Evolutionary conservation across 2,797 vertebrate genomes (phyloP), one percentile per base, ranked within the genome.

Genomic region (Menidia menidia): DNA sequence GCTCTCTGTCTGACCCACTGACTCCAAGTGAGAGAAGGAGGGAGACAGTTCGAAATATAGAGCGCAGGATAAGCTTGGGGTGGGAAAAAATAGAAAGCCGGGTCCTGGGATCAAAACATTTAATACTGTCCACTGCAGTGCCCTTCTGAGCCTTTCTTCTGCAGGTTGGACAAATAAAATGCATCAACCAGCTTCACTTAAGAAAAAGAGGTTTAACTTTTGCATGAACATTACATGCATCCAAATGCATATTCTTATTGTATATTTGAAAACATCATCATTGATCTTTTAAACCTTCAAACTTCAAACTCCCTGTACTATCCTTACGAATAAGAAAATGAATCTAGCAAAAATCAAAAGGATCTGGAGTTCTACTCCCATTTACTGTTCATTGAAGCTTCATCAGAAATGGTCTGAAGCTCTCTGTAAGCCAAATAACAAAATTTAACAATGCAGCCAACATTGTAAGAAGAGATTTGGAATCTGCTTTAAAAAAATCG

Each of bases 1-100:
- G 91, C 81, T 88, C 58, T 61, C 72, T 71, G 86, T 87, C 87
- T 86, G 85, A 86, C 80, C 80, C 60, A n/a, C 39, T 79, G 78
- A 82, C 82, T 82, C 79, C 18, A 18, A 71, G 60, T n/a, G 67
- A 70, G 68, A 61, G 71, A 39, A 56, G 68, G 30, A 14, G 51
- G 30, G 60, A 62, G 66, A 67, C 63, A 52, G 57, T 16, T 58
- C 53, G 68, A 61, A 44, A 66, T 43, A 60, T 30, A 47, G 32
- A 54, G 67, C 42, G 44, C 25, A 1, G 58, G 4, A 56, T 15
- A 67, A 77, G 85, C 81, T 78, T 61, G 18, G 31, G 58, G 69
- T 65, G 68, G 55, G 64, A 51, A 44, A 60, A 75, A 75, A 80
- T 79, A 82, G 81, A 90, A 33, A 72, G 73, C 31, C 45, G 2